Evolutionary conservation across 1,140 invertebrate species (phyloP), one percentile per base, ranked within the genome.

Genomic region (Megalopta genalis): DNA sequence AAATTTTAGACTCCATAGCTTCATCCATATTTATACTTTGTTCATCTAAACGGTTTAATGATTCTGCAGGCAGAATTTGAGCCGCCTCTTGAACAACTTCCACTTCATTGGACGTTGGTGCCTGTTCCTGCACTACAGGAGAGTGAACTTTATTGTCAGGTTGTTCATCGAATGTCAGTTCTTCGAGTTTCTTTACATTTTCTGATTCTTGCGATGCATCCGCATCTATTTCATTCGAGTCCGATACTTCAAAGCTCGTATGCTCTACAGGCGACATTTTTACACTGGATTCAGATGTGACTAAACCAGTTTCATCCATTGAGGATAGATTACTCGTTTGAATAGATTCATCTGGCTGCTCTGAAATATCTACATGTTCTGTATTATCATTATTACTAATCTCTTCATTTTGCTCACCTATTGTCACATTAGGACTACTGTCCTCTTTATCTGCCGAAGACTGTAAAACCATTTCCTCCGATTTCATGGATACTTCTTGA

Each of bases 21-120:
- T 87, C 84, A 2, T 88, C 85, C 39, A 88, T 39, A 10, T 89
- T 73, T 83, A 88, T 87, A 37, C 60, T 68, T 1, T 72, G 65
- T 18, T 78, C 77, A 12, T 63, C 79, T 6, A 74, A 59, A 46
- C 69, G 64, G 37, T 82, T 82, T 12, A 85, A 14, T 9, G 77
- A 82, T 3, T 84, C 81, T 4, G 60, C 57, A 57, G 82, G 66
- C 39, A 79, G n/a, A 70, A 70, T 60, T 63, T 77, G 54, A 46
- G 75, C 49, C 25, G 42, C 39, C 21, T 68, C 60, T 77, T 66
- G n/a, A 25, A 21, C 39, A 46, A 21, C 10, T 8, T 87, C 77
- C 4, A 63, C 42, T 52, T 71, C 60, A 65, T 82, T 85, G 0
- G 81, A 87, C 8, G 82, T 86, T 14, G 75, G 71, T n/a, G 80